Base-by-base conservation (phyloP, 2,797 vertebrate species). In the Tympanoctomys barrerae region DNA sequence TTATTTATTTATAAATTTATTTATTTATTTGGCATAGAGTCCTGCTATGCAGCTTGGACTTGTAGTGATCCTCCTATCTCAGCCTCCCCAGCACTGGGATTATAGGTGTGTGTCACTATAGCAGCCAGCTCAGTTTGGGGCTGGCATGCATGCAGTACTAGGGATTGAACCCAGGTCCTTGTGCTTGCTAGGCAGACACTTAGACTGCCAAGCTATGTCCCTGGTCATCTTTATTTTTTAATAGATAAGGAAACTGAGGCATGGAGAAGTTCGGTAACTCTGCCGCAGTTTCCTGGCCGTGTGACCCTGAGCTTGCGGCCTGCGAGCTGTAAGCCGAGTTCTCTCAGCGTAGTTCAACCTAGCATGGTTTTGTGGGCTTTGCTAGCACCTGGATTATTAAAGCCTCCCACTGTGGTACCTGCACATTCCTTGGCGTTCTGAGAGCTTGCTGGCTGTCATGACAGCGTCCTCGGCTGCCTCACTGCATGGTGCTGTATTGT, bases 261-360 rank as follows among this genome's bases (percentile, higher is more conserved):
- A 73, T 52, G 64, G 79, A 81, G 73, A 90, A 85, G 22, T 87
- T 86, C 21, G 91, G n/a, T 71, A 73, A 73, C 28, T 82, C 86
- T 7, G 12, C 9, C 16, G 26, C 46, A 71, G 31, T 84, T 83
- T 46, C 19, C 24, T 52, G 33, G 5, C 73, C 84, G 42, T 84
- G 68, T 22, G 77, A 22, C 14, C 18, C 9, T 84, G 59, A 90
- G 39, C 75, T 81, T 94, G n/a, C 84, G 9, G 87, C 28, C 71
- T 66, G 64, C 36, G 36, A 71, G 64, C 33, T 19, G 57, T n/a
- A 12, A 68, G 33, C 22, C 71, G 85, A 82, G 12, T 64, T 46
- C 85, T 92, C 75, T 39, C 66, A n/a, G 78, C 87, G 86, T 79
- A 71, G 59, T 52, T 94, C 64, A 73, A 79, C 70, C 54, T 87